phyloP scores from a whole-genome alignment of 2,113 vertebrate genomes.

The Phasianus colchicus region DNA sequence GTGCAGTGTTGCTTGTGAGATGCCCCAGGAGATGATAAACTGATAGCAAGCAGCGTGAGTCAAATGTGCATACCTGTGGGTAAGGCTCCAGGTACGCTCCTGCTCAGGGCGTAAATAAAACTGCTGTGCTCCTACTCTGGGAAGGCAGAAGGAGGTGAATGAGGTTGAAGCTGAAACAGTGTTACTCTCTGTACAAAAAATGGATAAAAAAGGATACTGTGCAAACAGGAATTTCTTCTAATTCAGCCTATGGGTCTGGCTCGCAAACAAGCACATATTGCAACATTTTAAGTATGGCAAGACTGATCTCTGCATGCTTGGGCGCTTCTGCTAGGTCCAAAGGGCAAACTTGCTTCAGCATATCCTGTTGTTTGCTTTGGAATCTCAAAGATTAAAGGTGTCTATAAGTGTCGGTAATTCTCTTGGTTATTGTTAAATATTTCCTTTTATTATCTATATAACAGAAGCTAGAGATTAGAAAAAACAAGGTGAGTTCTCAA shows the following conservation, averaged over 20 bases:
- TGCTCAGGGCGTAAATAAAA: not conserved
- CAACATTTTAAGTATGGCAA: conserved; percentile 23
- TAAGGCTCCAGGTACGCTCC: not conserved
- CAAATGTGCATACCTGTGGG: not conserved
- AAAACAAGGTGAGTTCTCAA: conserved; percentile 51
- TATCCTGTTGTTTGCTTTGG: conserved; percentile 52
- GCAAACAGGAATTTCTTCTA: conserved; percentile 36
- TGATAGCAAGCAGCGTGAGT: not conserved
- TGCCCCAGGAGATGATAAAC: not conserved
- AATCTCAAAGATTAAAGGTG: conserved; percentile 49
- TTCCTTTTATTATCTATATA: conserved; percentile 67
- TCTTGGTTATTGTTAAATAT: conserved; percentile 64
- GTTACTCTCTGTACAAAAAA: not conserved
- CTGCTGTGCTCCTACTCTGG: not conserved
- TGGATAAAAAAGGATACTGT: not conserved
- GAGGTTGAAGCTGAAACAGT: conserved; percentile 13
- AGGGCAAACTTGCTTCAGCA: conserved; percentile 32
- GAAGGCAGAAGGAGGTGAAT: conserved; percentile 4
- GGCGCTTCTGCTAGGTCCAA: conserved; percentile 8
- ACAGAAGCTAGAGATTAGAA: conserved; percentile 30
- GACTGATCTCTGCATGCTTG: conserved; percentile 24
- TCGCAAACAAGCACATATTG: not conserved
- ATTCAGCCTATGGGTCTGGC: not conserved
- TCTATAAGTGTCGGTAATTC: conserved; percentile 44
- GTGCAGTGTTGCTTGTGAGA: not conserved